Conservation (phyloP, 2,797 vertebrate species). For the Bovichtus diacanthus region DNA sequence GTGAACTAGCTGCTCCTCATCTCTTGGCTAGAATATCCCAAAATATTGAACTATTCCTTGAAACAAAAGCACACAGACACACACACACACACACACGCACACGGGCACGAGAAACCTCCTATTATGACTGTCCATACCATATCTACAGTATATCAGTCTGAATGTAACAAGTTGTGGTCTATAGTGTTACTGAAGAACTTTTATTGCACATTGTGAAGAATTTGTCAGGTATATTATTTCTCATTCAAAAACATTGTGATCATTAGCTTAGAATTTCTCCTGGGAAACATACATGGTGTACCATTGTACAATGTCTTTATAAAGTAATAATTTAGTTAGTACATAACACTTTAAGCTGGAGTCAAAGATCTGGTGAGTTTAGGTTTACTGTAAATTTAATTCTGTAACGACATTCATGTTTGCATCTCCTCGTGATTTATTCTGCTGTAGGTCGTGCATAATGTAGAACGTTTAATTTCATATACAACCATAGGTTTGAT, state of each 20-base stretch:
- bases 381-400: not conserved
- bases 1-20: not conserved
- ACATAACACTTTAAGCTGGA: not conserved
- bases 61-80: not conserved
- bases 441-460: not conserved
- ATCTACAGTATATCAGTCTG: no score
- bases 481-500: not conserved
- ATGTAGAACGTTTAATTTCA: not conserved
- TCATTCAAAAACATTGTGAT: not conserved
- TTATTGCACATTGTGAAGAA: not conserved
- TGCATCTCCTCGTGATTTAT: not conserved
- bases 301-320: not conserved
- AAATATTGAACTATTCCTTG: not conserved
- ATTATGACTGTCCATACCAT: no score
- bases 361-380: not conserved
- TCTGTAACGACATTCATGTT: not conserved
- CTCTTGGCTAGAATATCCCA: not conserved
- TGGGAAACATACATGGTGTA: not conserved
- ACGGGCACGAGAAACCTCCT: no score
- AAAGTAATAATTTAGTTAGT: not conserved
- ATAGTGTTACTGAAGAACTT: not conserved
- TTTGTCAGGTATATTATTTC: not conserved
- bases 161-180: not conserved
- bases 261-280: not conserved
- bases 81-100: not conserved